These are phyloP conservation scores for Paedocypris micromegethes DNA, from an alignment of 2,797 vertebrate genomes.

Conservation along the genomic window DNA sequence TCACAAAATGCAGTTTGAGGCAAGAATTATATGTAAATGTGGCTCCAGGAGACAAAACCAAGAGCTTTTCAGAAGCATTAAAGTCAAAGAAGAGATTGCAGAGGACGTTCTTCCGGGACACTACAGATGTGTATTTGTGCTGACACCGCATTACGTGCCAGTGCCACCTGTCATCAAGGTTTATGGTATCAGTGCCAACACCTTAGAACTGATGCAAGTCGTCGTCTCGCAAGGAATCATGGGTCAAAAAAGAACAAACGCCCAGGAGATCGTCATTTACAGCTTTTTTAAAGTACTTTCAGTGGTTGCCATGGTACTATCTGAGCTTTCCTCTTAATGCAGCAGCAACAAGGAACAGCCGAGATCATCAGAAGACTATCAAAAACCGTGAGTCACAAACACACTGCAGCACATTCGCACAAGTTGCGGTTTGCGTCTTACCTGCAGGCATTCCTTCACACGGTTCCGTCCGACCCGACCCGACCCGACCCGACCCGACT, in stretches of 20 bases:
- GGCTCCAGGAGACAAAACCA: not conserved
- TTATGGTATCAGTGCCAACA: conserved; percentile 12
- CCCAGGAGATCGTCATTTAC: not conserved
- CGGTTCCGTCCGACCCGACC: conserved; percentile 4
- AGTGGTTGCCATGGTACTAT: not conserved
- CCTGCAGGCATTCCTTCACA: conserved; percentile 42
- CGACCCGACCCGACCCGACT: conserved; percentile 4
- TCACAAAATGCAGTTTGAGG: not conserved
- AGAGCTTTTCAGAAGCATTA: not conserved
- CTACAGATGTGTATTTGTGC: conserved; percentile 9
- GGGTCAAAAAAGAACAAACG: not conserved
- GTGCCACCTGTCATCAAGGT: conserved; percentile 24
- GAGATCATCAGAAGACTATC: conserved; percentile 10
- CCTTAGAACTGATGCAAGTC: not conserved
- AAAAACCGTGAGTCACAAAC: conserved; percentile 1
- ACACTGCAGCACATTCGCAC: conserved; percentile 1
- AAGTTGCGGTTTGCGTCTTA: conserved; percentile 21
- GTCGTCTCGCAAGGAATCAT: conserved; percentile 6
- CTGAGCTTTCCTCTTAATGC: not conserved
- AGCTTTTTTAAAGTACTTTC: not conserved
- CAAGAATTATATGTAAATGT: not conserved
- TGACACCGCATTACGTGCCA: conserved; percentile 14
- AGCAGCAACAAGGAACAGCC: conserved; percentile 3
- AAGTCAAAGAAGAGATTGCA: conserved; percentile 8
- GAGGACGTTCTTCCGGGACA: conserved; percentile 2